These are phyloP conservation scores for Apus apus DNA, from an alignment of 2,113 vertebrate species.

Conservation along the genomic window DNA sequence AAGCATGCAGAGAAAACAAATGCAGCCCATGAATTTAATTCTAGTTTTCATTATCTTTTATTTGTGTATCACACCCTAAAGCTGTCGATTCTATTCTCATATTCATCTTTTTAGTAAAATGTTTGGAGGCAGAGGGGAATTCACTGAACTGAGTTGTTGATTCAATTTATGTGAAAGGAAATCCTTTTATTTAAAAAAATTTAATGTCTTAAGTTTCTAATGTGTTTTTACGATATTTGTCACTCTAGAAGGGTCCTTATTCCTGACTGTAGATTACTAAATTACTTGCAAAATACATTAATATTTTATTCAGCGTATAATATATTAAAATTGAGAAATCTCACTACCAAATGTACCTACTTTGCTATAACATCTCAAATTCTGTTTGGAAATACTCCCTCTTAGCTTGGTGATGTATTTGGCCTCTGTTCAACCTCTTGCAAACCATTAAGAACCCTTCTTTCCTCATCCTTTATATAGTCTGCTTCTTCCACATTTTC, in stretches of 20 bases:
- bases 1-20: slow-evolving; percentile 70
- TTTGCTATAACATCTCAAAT: slow-evolving; percentile 5
- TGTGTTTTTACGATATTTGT: slow-evolving; percentile 20
- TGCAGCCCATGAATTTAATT: slow-evolving; percentile 70
- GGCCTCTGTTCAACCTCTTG: slow-evolving; percentile 24
- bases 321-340: slow-evolving; percentile 42
- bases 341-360: slow-evolving; percentile 18
- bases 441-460: neutral
- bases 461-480: neutral
- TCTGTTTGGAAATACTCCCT: slow-evolving; percentile 28
- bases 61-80: slow-evolving; percentile 72
- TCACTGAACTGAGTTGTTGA: slow-evolving; percentile 39
- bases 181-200: slow-evolving; percentile 56
- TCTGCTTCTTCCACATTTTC: neutral
- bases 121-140: slow-evolving; percentile 42
- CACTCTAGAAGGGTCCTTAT: slow-evolving; percentile 1
- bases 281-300: slow-evolving; percentile 53
- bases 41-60: slow-evolving; percentile 72
- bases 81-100: slow-evolving; percentile 66
- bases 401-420: slow-evolving; percentile 4
- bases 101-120: slow-evolving; percentile 55
- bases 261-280: slow-evolving; percentile 32
- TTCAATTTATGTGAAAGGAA: slow-evolving; percentile 63
- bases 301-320: neutral
- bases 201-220: slow-evolving; percentile 28